Percentiles rank a stretch among this genome's conserved stretches.
These are phyloP conservation scores for Agrochola lota DNA, from an alignment of 2,888 invertebrate species.

Conservation along the genomic window DNA sequence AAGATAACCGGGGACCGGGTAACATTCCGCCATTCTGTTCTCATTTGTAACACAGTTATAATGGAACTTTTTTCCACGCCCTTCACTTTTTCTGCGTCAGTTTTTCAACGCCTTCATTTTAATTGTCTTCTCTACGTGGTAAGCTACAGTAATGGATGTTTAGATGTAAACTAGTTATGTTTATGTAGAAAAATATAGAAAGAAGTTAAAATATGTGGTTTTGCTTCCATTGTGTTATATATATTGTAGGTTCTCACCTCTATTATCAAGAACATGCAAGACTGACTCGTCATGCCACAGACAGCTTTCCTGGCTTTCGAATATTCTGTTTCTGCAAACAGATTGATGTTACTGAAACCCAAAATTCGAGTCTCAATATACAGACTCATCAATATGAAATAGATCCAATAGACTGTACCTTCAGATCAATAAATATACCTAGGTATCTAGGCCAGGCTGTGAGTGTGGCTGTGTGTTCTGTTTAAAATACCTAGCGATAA, in stretches of 20 bases:
- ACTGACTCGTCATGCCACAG: not conserved
- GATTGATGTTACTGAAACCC: not conserved
- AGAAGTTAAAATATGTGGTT: not conserved
- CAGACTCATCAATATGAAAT: conserved; percentile 20
- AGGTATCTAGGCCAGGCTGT: not conserved
- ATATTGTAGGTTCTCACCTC: too few relatives aligned
- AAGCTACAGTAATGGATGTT: conserved; percentile 54
- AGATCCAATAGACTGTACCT: not conserved
- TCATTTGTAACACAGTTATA: conserved; percentile 87
- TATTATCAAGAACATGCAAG: not conserved
- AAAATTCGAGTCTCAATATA: not conserved
- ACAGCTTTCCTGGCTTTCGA: not conserved
- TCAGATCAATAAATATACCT: not conserved
- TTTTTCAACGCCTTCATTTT: conserved; percentile 82
- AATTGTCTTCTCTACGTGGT: conserved; percentile 79
- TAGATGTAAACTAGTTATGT: conserved; percentile 5
- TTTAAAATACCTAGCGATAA: conserved; percentile 24
- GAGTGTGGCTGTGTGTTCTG: not conserved
- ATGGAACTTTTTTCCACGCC: conserved; percentile 85
- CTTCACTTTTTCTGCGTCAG: conserved; percentile 84
- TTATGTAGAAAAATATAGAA: not conserved
- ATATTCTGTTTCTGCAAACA: conserved; percentile 13
- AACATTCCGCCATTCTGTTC: conserved; percentile 76
- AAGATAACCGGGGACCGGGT: conserved; percentile 76
- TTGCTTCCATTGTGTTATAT: not conserved